Evolutionary conservation across 2,888 invertebrate species (phyloP).

Genomic region (Taphrorychus bicolor): DNA sequence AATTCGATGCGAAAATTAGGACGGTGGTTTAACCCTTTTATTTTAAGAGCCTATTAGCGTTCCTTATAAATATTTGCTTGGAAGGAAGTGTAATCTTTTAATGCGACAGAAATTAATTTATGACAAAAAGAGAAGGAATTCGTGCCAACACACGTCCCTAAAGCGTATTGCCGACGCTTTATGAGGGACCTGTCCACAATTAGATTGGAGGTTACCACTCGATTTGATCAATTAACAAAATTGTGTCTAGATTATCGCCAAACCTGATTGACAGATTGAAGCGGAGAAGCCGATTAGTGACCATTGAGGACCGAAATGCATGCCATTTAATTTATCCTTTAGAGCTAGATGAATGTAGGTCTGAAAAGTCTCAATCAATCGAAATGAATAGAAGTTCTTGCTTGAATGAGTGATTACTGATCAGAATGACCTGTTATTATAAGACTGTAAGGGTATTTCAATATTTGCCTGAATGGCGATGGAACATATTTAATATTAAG

Average conservation of each 20-base stretch:
- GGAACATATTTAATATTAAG: conserved; percentile 11
- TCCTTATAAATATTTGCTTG: neutral
- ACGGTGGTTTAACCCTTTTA: neutral
- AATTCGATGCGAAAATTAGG: neutral
- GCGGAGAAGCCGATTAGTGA: neutral
- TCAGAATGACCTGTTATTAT: too few relatives aligned
- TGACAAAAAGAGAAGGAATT: neutral
- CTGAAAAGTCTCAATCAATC: neutral
- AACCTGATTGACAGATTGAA: conserved; percentile 3
- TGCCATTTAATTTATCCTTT: neutral
- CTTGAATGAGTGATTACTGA: too few relatives aligned
- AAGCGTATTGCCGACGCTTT: conserved; percentile 1
- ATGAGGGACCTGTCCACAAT: conserved; percentile 2
- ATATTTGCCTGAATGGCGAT: neutral
- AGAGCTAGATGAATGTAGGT: too few relatives aligned
- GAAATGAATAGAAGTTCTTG: neutral
- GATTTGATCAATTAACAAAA: conserved; percentile 24
- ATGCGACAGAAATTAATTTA: neutral
- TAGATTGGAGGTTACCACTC: conserved; percentile 6
- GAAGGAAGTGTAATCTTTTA: neutral
- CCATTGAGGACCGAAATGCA: neutral
- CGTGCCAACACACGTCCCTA: neutral
- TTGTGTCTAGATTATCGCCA: conserved; percentile 4
- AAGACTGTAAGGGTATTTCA: neutral
- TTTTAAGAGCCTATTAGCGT: neutral